Percentiles rank a stretch among this genome's conserved stretches.
phyloP scores from a whole-genome alignment of 2,113 vertebrate species.

The Thermophis baileyi region DNA sequence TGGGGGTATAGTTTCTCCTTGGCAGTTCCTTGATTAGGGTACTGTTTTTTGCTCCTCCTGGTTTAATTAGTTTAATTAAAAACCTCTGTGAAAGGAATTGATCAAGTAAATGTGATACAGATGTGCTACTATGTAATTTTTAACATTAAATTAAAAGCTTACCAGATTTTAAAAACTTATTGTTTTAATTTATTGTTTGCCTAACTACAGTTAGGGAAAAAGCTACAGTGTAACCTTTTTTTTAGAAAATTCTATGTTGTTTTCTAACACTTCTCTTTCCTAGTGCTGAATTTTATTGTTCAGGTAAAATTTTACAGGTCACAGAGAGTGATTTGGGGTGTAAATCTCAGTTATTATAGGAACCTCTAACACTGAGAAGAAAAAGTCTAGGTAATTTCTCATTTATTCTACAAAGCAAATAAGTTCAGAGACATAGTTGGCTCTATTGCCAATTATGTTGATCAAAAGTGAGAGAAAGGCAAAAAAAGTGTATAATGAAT shows the following conservation, averaged over 20 bases:
- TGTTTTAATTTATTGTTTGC: too few relatives aligned
- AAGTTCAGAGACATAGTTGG: neutral
- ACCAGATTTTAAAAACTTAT: too few relatives aligned
- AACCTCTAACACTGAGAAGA: neutral
- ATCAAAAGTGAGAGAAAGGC: neutral
- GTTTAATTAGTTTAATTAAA: too few relatives aligned
- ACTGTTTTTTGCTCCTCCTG: too few relatives aligned
- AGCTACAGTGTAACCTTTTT: too few relatives aligned
- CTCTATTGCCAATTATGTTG: neutral
- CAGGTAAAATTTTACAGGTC: neutral
- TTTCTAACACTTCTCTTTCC: neutral
- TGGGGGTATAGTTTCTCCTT: too few relatives aligned
- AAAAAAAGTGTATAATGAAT: constrained; percentile 7
- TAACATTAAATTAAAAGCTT: too few relatives aligned
- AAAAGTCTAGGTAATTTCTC: neutral
- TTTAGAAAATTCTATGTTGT: neutral
- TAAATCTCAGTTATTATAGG: neutral
- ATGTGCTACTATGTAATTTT: too few relatives aligned
- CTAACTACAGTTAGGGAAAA: too few relatives aligned
- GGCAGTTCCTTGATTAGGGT: too few relatives aligned
- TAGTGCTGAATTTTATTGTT: neutral
- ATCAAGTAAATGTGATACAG: too few relatives aligned
- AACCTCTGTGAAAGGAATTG: too few relatives aligned
- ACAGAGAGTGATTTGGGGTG: neutral
- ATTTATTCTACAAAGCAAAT: neutral